A percentile compares a stretch with the other conserved stretches of the same genome.
These are phyloP conservation scores for Tholera decimalis DNA, from an alignment of 2,888 invertebrate genomes.

Conservation along the genomic window DNA sequence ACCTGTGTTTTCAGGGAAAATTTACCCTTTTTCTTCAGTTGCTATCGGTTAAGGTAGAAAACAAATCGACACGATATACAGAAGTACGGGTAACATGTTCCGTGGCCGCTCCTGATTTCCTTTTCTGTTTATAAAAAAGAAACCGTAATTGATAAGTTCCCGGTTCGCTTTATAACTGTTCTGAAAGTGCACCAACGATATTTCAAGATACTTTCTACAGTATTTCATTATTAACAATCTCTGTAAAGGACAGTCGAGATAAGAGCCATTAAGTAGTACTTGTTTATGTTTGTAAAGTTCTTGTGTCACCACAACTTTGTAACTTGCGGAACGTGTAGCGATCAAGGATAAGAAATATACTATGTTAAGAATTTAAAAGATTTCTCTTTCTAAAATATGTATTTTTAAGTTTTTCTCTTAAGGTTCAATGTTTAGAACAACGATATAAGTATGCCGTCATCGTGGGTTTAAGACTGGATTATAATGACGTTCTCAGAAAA, in stretches of 20 bases:
- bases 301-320: not conserved
- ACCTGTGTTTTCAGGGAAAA: too few relatives aligned
- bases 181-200: constrained; percentile 19
- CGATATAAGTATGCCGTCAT: not conserved
- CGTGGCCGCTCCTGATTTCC: not conserved
- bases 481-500: not conserved
- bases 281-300: constrained; percentile 6
- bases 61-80: not conserved
- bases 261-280: constrained; percentile 5
- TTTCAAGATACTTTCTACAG: constrained; percentile 23
- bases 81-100: not conserved
- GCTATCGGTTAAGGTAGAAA: too few relatives aligned
- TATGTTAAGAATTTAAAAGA: not conserved
- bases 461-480: not conserved
- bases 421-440: not conserved
- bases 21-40: too few relatives aligned
- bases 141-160: not conserved
- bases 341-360: not conserved
- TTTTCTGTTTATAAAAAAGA: not conserved
- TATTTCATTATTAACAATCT: constrained; percentile 33
- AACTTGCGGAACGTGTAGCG: not conserved
- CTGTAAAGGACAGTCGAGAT: constrained; percentile 21
- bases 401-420: not conserved
- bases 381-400: not conserved
- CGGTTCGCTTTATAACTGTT: not conserved